Evolutionary conservation across 1,140 invertebrate genomes (phyloP).

Genomic region (Hestina assimilis): DNA sequence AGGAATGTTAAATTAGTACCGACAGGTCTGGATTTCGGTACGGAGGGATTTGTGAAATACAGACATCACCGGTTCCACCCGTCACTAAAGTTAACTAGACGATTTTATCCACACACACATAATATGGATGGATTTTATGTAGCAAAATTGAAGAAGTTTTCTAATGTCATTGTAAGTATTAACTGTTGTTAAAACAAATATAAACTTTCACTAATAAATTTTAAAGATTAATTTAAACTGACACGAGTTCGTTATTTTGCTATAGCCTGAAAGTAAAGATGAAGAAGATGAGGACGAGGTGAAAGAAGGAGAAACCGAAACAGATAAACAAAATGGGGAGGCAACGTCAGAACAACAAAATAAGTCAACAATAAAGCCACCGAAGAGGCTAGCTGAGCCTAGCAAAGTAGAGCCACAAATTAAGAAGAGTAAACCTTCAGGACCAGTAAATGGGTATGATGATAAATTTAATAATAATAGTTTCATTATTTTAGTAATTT

Average conservation of each 20-base stretch:
- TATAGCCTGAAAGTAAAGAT: conserved; percentile 73
- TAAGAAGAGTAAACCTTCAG: conserved; percentile 50
- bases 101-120: conserved; percentile 98
- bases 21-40: conserved; percentile 96
- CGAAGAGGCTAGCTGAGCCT: conserved; percentile 45
- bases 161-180: conserved; percentile 85
- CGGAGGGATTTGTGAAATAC: conserved; percentile 95
- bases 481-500: too few species aligned
- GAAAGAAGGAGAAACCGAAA: conserved; percentile 43
- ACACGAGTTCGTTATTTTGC: conserved; percentile 11
- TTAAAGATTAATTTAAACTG: neutral
- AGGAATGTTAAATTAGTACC: conserved; percentile 95
- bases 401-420: conserved; percentile 37
- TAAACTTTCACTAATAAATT: neutral
- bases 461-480: too few species aligned
- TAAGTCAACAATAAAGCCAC: conserved; percentile 48
- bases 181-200: neutral
- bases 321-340: conserved; percentile 46
- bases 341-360: conserved; percentile 35
- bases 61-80: conserved; percentile 95
- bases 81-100: conserved; percentile 90
- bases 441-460: conserved; percentile 16
- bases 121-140: conserved; percentile 99
- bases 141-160: conserved; percentile 98
- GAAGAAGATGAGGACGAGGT: conserved; percentile 78